Evolutionary conservation across 2,888 invertebrate genomes (phyloP).

Genomic region (Eupithecia exiguata): DNA sequence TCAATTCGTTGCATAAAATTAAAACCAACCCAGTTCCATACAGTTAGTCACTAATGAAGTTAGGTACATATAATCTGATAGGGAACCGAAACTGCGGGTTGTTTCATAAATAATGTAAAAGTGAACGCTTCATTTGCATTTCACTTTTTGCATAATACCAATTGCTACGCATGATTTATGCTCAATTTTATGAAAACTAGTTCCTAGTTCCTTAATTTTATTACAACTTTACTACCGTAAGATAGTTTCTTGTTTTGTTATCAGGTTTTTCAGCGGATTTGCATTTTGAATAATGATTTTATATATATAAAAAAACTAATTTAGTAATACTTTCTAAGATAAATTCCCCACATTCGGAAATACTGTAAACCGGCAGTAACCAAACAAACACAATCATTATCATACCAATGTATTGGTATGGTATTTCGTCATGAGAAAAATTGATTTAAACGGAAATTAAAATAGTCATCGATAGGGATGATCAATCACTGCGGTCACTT

Average conservation of each 20-base stretch:
- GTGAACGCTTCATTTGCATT: constrained; percentile 46
- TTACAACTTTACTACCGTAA: constrained; percentile 7
- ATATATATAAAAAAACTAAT: too few relatives aligned
- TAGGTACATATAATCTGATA: constrained; percentile 17
- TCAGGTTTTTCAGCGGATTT: neutral
- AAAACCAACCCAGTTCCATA: constrained; percentile 27
- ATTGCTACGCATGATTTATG: constrained; percentile 42
- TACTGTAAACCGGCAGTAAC: too few relatives aligned
- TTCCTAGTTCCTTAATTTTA: constrained; percentile 42
- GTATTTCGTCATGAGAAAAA: too few relatives aligned
- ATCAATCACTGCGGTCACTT: too few relatives aligned
- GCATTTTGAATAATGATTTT: neutral
- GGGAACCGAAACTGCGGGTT: constrained; percentile 31
- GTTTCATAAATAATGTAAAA: constrained; percentile 39
- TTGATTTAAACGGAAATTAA: too few relatives aligned
- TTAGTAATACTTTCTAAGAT: too few relatives aligned
- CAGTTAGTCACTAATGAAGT: constrained; percentile 19
- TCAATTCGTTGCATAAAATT: constrained; percentile 11
- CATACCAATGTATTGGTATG: too few relatives aligned
- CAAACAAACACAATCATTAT: too few relatives aligned
- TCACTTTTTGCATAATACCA: constrained; percentile 38
- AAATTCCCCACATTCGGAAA: too few relatives aligned
- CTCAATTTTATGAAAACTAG: constrained; percentile 37
- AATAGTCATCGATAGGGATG: too few relatives aligned
- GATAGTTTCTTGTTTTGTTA: neutral